These are phyloP conservation scores for Pagrus major DNA, from an alignment of 2,113 vertebrate genomes.

Conservation along the genomic window DNA sequence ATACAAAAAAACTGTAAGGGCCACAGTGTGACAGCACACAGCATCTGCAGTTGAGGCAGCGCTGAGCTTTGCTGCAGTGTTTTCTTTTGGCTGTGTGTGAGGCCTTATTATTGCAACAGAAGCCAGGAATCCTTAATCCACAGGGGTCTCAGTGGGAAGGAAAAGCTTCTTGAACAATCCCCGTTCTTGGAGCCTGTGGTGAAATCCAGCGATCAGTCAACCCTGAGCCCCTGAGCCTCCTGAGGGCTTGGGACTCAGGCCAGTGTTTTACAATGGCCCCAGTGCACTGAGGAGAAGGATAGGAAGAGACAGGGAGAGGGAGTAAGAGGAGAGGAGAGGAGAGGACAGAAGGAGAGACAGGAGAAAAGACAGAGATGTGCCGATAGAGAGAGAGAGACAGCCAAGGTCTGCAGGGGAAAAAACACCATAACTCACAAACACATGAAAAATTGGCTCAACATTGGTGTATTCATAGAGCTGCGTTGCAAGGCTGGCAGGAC, in stretches of 20 bases:
- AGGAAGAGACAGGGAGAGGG: slow-evolving; percentile 8
- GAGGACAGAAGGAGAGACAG: slow-evolving; percentile 1
- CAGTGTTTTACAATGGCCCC: slow-evolving; percentile 70
- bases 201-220: slow-evolving; percentile 79
- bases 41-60: slow-evolving; percentile 41
- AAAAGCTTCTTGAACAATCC: slow-evolving; percentile 75
- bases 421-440: slow-evolving; percentile 56
- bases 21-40: slow-evolving; percentile 16
- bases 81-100: slow-evolving; percentile 69
- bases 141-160: slow-evolving; percentile 76
- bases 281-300: slow-evolving; percentile 35
- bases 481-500: slow-evolving; percentile 45
- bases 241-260: slow-evolving; percentile 70
- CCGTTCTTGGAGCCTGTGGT: slow-evolving; percentile 70
- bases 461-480: slow-evolving; percentile 51
- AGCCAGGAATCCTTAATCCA: slow-evolving; percentile 79
- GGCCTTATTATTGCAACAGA: slow-evolving; percentile 77
- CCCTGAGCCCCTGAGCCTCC: slow-evolving; percentile 75
- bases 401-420: slow-evolving; percentile 40
- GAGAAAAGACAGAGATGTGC: slow-evolving; percentile 37
- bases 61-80: slow-evolving; percentile 56
- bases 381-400: slow-evolving; percentile 34
- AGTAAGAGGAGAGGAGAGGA: slow-evolving; percentile 19
- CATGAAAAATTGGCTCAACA: slow-evolving; percentile 48
- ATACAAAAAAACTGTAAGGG: background rate